Percentiles rank a stretch among this genome's conserved stretches.
Evolutionary conservation across 2,797 vertebrate species (phyloP).

Genomic region (Fistularia tabacaria): DNA sequence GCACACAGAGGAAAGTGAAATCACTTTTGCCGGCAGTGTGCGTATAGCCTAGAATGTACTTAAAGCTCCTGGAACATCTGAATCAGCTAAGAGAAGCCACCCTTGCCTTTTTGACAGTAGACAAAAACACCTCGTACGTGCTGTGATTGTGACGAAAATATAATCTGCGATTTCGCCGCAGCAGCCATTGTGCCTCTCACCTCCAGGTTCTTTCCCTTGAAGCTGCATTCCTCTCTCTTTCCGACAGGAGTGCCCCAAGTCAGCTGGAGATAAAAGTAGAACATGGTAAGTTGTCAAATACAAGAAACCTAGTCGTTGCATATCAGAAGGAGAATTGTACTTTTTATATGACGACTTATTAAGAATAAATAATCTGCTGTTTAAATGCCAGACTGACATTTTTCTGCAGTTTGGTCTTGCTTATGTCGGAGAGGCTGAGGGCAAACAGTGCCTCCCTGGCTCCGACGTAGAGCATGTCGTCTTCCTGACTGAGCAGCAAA

Average conservation of each 20-base stretch:
- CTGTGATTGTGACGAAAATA: background rate
- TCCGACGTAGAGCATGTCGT: constrained; percentile 83
- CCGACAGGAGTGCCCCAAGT: constrained; percentile 82
- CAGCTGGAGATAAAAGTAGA: constrained; percentile 74
- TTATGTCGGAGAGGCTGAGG: constrained; percentile 77
- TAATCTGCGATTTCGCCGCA: background rate
- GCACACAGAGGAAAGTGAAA: no score
- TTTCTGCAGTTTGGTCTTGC: constrained; percentile 69
- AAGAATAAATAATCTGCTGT: background rate
- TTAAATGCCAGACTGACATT: constrained; percentile 55
- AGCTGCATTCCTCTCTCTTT: constrained; percentile 87
- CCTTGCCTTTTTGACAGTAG: background rate
- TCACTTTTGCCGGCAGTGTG: no score
- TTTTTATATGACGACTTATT: no score
- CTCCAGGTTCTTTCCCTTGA: constrained; percentile 91
- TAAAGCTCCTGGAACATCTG: no score
- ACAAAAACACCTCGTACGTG: background rate
- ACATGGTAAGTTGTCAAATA: constrained; percentile 25
- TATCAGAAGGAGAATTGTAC: background rate
- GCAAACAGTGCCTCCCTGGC: constrained; percentile 85
- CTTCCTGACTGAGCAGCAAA: constrained; percentile 84
- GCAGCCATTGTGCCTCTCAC: constrained; percentile 56
- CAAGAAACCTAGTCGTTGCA: background rate
- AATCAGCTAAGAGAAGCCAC: no score
- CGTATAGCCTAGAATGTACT: no score